A percentile compares a stretch with the other conserved stretches of the same genome.
Conservation (phyloP, 2,113 vertebrate genomes). For the Merops nubicus region DNA sequence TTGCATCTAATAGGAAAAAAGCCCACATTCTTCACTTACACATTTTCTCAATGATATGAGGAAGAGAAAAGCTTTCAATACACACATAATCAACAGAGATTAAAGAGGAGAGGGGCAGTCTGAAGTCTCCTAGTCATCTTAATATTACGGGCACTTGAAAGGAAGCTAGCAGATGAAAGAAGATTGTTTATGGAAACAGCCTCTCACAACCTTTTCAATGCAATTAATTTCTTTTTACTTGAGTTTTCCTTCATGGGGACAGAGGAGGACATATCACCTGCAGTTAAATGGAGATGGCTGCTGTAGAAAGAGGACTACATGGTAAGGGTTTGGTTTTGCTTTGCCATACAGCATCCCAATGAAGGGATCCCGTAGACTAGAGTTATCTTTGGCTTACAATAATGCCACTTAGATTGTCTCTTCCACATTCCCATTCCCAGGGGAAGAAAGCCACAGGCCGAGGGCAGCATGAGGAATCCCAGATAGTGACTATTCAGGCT, state of each 20-base stretch:
- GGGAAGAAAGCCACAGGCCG: not conserved
- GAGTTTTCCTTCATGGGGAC: not conserved
- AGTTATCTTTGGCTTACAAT: not conserved
- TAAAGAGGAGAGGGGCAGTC: not conserved
- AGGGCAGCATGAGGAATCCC: not conserved
- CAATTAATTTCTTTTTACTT: not conserved
- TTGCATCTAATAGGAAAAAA: not conserved
- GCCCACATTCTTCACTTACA: not conserved
- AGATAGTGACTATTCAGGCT: not conserved
- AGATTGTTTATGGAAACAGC: not conserved
- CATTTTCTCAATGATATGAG: not conserved
- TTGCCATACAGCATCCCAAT: not conserved
- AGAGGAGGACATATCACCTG: not conserved
- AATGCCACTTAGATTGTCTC: not conserved
- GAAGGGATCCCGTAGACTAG: not conserved
- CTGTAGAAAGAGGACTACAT: not conserved
- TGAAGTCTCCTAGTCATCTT: not conserved
- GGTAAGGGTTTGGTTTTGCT: not conserved
- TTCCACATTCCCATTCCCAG: not conserved
- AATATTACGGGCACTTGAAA: not conserved
- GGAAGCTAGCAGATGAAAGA: not conserved
- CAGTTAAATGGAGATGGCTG: not conserved
- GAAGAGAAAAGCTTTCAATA: not conserved
- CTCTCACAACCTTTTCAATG: not conserved
- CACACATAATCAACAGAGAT: not conserved